These are phyloP conservation scores for Alectoris magna DNA, from an alignment of 2,797 vertebrate genomes.

Conservation along the genomic window DNA sequence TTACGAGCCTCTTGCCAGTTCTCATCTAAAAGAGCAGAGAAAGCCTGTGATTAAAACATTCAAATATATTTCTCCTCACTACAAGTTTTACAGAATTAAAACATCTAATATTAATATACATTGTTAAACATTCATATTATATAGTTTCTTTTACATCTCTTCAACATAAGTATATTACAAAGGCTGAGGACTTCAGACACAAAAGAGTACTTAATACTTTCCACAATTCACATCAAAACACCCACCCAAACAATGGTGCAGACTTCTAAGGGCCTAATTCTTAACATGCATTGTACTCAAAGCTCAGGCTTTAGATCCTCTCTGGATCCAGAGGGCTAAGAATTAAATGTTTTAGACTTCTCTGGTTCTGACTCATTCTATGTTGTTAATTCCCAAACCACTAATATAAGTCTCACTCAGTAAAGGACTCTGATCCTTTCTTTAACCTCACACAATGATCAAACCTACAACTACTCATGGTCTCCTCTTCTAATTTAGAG, in stretches of 20 bases:
- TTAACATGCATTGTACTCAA: background rate
- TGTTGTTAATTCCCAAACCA: background rate
- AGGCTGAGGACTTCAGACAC: background rate
- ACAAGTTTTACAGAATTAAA: background rate
- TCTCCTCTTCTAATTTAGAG: background rate
- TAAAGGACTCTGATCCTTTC: background rate
- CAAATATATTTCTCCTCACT: background rate
- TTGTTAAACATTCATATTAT: background rate
- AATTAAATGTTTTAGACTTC: background rate
- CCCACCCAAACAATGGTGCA: background rate
- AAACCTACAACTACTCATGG: background rate
- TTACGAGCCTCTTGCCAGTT: constrained; percentile 94
- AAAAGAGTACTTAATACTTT: background rate
- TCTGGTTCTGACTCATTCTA: background rate
- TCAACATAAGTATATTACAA: background rate
- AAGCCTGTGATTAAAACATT: background rate
- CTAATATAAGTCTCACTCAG: background rate
- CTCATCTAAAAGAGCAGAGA: constrained; percentile 81
- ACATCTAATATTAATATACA: background rate
- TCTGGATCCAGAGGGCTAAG: background rate
- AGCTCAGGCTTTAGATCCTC: background rate
- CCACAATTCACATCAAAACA: background rate
- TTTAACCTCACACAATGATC: background rate
- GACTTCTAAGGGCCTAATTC: background rate
- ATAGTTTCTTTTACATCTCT: accelerated